Percentiles rank a stretch among this genome's conserved stretches.
Evolutionary conservation across 2,113 vertebrate species (phyloP).

Genomic region (Coregonus clupeaformis): DNA sequence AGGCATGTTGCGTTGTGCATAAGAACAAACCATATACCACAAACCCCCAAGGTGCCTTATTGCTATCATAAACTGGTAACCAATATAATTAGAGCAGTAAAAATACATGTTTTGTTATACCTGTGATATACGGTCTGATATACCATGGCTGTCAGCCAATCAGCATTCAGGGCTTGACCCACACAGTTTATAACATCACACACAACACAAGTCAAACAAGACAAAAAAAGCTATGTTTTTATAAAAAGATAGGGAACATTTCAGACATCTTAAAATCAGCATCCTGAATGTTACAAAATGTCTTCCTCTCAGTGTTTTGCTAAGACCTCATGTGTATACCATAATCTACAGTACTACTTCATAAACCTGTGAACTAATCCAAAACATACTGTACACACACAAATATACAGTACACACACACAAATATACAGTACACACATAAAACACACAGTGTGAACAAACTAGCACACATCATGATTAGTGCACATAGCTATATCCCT

Average conservation of each 20-base stretch:
- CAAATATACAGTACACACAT: constrained; percentile 6
- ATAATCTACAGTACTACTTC: neutral
- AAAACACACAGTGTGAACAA: constrained; percentile 23
- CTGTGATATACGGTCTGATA: too few species aligned
- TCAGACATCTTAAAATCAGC: too few species aligned
- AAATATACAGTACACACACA: neutral
- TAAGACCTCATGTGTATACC: neutral
- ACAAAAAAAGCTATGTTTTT: neutral
- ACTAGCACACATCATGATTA: constrained; percentile 38
- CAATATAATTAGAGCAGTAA: too few species aligned
- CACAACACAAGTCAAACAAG: neutral
- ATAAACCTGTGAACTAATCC: neutral
- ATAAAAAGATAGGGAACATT: too few species aligned
- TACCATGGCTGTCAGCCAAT: too few species aligned
- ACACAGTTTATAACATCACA: too few species aligned
- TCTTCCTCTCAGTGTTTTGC: neutral
- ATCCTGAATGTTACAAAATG: neutral
- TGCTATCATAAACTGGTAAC: too few species aligned
- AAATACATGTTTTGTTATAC: too few species aligned
- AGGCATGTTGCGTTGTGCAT: too few species aligned
- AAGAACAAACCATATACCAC: too few species aligned
- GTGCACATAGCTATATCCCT: constrained; percentile 1
- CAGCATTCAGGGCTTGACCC: too few species aligned
- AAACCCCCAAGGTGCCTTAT: too few species aligned
- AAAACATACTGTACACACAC: constrained; percentile 9